A percentile compares a stretch with the other conserved stretches of the same genome.
Evolutionary conservation across 2,888 invertebrate species (phyloP).

Genomic region (Ichneumoninae sp.): DNA sequence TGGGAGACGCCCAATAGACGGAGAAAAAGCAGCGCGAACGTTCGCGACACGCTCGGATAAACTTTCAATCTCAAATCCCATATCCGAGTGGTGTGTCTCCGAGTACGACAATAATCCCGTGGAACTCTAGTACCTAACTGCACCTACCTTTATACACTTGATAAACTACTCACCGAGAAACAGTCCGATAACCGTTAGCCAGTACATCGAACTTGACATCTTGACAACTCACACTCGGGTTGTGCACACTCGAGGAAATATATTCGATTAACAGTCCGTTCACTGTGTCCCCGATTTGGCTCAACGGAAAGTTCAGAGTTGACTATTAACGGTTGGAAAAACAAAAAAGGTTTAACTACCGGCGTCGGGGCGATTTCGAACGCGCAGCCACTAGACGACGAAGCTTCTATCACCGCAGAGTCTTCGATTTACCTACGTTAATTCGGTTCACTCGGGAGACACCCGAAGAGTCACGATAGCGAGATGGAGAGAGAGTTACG

Average conservation of each 20-base stretch:
- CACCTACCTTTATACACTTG: neutral
- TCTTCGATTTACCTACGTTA: slow-evolving; percentile 55
- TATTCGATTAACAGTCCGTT: neutral
- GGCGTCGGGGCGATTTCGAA: neutral
- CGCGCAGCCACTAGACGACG: slow-evolving; percentile 12
- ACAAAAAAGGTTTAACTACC: neutral
- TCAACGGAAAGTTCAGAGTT: neutral
- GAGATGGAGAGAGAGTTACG: slow-evolving; percentile 29
- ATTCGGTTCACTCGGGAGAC: slow-evolving; percentile 21
- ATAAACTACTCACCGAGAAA: slow-evolving; percentile 64
- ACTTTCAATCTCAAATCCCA: slow-evolving; percentile 9
- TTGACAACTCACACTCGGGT: slow-evolving; percentile 6
- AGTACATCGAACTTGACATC: slow-evolving; percentile 56
- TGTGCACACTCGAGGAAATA: slow-evolving; percentile 1
- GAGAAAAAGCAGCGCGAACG: neutral
- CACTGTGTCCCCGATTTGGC: neutral
- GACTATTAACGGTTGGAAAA: neutral
- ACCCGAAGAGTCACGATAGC: slow-evolving; percentile 36
- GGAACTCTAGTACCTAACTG: neutral
- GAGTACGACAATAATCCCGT: neutral
- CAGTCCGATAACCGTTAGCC: slow-evolving; percentile 56
- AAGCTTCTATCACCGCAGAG: slow-evolving; percentile 39
- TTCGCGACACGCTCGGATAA: neutral
- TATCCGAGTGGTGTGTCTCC: neutral
- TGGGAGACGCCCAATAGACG: neutral